Conservation (phyloP, 2,113 vertebrate genomes). For the Centropristis striata region DNA sequence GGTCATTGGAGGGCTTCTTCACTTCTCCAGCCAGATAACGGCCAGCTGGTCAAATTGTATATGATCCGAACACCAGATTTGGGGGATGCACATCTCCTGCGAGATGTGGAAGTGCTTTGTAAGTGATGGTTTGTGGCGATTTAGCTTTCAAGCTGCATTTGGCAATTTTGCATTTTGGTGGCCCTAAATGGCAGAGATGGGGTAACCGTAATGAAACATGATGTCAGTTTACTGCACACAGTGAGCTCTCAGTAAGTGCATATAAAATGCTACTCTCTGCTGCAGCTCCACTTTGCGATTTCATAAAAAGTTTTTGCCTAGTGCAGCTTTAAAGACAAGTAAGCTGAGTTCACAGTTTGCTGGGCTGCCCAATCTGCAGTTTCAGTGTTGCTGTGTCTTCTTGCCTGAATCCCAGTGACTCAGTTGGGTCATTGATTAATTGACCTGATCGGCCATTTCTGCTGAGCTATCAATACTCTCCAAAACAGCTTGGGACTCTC, state of each 20-base stretch:
- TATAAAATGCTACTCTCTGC: neutral
- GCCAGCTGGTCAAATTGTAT: neutral
- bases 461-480: slow-evolving; percentile 63
- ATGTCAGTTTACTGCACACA: slow-evolving; percentile 14
- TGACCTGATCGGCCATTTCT: slow-evolving; percentile 57
- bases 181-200: neutral
- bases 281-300: slow-evolving; percentile 16
- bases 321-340: slow-evolving; percentile 24
- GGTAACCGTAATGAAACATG: neutral
- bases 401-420: slow-evolving; percentile 37
- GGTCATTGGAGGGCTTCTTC: neutral
- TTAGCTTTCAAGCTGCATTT: slow-evolving; percentile 35
- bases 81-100: neutral
- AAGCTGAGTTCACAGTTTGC: slow-evolving; percentile 47
- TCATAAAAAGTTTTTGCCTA: neutral
- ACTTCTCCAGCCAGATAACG: neutral
- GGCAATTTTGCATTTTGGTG: slow-evolving; percentile 2
- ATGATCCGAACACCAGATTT: neutral
- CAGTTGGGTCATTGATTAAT: slow-evolving; percentile 61
- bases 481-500: slow-evolving; percentile 48
- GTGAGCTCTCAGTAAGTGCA: slow-evolving; percentile 7
- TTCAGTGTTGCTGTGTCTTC: slow-evolving; percentile 47
- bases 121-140: neutral
- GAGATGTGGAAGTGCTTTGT: neutral
- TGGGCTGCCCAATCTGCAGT: slow-evolving; percentile 51